A percentile compares a stretch with the other conserved stretches of the same genome.
phyloP scores from a whole-genome alignment of 2,888 invertebrate genomes.

The Schizaphis graminum region DNA sequence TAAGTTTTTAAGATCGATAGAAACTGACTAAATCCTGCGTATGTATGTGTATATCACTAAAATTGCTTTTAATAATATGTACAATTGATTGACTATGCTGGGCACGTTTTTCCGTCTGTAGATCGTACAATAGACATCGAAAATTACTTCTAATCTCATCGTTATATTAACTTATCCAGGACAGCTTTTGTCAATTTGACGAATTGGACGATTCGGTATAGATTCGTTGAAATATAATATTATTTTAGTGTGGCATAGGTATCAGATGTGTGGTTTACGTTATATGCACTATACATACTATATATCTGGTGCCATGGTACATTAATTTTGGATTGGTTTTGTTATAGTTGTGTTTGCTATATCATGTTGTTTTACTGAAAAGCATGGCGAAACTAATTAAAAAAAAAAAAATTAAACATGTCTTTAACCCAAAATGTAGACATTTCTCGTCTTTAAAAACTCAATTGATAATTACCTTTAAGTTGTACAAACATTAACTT shows the following conservation, averaged over 20 bases:
- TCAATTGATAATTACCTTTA: neutral
- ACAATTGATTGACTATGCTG: neutral
- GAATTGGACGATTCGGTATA: neutral
- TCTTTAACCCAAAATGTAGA: neutral
- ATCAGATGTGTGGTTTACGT: neutral
- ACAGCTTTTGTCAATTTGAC: neutral
- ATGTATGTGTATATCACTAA: neutral
- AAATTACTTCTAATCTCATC: neutral
- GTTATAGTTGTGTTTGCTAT: neutral
- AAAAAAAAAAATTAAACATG: neutral
- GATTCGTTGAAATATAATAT: neutral
- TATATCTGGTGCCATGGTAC: neutral
- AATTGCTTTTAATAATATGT: neutral
- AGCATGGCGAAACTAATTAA: neutral
- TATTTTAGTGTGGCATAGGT: neutral
- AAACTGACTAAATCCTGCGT: neutral
- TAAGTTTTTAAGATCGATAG: neutral
- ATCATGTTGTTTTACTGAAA: neutral
- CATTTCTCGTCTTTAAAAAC: neutral
- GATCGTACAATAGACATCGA: neutral
- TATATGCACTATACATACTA: neutral
- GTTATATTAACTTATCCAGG: neutral
- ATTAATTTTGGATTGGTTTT: neutral
- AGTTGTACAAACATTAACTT: neutral
- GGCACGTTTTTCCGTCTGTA: neutral